Evolutionary conservation across 2,888 invertebrate genomes (phyloP).

Genomic region (Drosophila peninsularis): DNA sequence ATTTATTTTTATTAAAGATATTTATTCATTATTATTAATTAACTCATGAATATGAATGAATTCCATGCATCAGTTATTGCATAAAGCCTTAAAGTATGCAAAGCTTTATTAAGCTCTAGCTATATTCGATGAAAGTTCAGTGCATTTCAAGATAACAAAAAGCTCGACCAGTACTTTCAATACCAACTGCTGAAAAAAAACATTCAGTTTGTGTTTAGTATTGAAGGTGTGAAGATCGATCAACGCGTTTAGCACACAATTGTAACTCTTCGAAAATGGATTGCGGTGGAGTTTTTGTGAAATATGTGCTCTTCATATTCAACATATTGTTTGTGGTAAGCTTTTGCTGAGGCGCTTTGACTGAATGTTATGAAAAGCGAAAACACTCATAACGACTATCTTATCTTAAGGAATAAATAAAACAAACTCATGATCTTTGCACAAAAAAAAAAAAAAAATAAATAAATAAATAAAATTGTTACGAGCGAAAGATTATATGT

Average conservation of each 20-base stretch:
- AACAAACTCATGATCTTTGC: constrained; percentile 14
- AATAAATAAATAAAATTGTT: too few relatives aligned
- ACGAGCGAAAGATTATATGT: constrained; percentile 5
- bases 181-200: not conserved
- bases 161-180: not conserved
- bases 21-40: not conserved
- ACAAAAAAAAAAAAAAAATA: too few relatives aligned
- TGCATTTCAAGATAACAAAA: constrained; percentile 26
- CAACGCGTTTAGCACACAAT: not conserved
- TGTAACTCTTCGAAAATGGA: constrained; percentile 85
- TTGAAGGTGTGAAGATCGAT: not conserved
- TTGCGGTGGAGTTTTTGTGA: constrained; percentile 91
- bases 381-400: not conserved
- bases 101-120: not conserved
- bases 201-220: constrained; percentile 14
- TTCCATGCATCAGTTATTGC: not conserved
- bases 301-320: constrained; percentile 93
- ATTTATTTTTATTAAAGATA: not conserved
- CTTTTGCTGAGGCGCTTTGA: not conserved
- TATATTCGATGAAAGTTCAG: not conserved
- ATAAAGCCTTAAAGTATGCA: constrained; percentile 8
- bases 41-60: not conserved
- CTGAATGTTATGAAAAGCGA: not conserved
- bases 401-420: constrained; percentile 25
- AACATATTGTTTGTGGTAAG: constrained; percentile 92